Evolutionary conservation across 2,797 vertebrate species (phyloP).

Genomic region (Gymnocypris eckloni): DNA sequence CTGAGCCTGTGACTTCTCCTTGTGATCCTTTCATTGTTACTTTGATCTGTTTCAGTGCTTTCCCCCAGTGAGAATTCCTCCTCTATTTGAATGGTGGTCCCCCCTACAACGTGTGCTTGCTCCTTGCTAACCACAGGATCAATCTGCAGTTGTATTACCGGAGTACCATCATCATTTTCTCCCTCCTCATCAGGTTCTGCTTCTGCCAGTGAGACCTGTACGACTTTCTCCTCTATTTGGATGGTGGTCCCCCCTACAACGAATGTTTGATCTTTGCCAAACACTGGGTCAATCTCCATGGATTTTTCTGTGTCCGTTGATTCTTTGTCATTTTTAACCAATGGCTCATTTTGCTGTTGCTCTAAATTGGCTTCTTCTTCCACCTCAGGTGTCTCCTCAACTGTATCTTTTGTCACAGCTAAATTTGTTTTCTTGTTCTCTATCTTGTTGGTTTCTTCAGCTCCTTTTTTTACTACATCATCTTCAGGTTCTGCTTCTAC

Average conservation of each 20-base stretch:
- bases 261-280: not conserved
- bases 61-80: not conserved
- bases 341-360: not conserved
- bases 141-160: not conserved
- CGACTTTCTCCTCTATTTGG: not conserved
- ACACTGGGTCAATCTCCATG: not conserved
- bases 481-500: not conserved
- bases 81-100: not conserved
- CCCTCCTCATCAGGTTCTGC: not conserved
- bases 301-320: not conserved
- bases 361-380: not conserved
- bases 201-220: not conserved
- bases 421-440: not conserved
- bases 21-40: not conserved
- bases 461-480: not conserved
- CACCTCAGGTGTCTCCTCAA: not conserved
- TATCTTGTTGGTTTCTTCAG: not conserved
- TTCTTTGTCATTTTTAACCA: not conserved
- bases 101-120: not conserved
- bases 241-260: not conserved
- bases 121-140: not conserved
- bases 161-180: not conserved
- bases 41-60: constrained; percentile 5
- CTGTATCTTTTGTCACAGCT: not conserved
- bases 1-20: constrained; percentile 24